phyloP scores from a whole-genome alignment of 1,140 invertebrate genomes.

The Holcopasites calliopsidis region DNA sequence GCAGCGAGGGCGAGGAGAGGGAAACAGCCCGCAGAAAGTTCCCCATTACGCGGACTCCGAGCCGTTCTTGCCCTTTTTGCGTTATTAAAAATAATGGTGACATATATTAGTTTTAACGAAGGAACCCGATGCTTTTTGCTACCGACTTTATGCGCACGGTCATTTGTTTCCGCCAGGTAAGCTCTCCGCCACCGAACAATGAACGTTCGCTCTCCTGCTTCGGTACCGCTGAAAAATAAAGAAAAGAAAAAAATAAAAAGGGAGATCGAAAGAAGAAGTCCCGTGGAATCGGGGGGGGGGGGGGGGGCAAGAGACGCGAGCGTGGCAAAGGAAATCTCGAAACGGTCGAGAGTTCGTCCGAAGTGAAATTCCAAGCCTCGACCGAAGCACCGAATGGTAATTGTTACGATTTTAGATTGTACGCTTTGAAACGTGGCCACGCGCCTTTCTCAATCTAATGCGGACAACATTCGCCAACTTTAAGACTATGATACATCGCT shows the following conservation, averaged over 20 bases:
- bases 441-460: background rate
- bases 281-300: background rate
- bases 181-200: slow-evolving; percentile 56
- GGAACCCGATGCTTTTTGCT: slow-evolving; percentile 62
- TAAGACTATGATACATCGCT: background rate
- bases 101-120: slow-evolving; percentile 75
- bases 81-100: slow-evolving; percentile 74
- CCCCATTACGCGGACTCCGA: slow-evolving; percentile 34
- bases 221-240: slow-evolving; percentile 28
- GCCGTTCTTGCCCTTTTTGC: slow-evolving; percentile 56
- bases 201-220: slow-evolving; percentile 52
- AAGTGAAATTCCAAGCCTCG: slow-evolving; percentile 33
- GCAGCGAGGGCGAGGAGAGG: background rate
- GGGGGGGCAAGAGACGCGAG: background rate
- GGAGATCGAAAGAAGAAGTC: too few species aligned
- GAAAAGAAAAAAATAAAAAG: slow-evolving; percentile 5
- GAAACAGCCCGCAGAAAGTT: slow-evolving; percentile 34
- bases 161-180: slow-evolving; percentile 66
- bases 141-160: slow-evolving; percentile 64
- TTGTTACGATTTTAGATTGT: slow-evolving; percentile 66
- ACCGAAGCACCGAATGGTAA: too few species aligned
- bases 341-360: background rate
- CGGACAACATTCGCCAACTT: too few species aligned
- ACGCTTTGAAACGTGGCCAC: slow-evolving; percentile 36
- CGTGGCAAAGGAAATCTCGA: slow-evolving; percentile 7